Conservation (phyloP, 64 coral and sea anemone species). For the Dendronephthya gigantea region DNA sequence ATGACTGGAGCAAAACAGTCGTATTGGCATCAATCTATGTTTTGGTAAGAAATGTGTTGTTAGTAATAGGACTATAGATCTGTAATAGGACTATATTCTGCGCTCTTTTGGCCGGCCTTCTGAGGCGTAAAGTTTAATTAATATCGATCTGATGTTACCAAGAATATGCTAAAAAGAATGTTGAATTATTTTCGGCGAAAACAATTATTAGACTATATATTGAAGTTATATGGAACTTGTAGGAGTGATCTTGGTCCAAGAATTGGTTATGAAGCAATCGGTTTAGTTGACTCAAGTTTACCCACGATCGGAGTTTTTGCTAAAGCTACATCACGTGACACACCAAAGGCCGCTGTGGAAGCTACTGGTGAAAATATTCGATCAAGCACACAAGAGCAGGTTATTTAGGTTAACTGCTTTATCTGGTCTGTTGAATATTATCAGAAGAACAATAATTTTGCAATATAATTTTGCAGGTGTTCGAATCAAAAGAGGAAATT, state of each 20-base stretch:
- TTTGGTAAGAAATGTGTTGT: constrained; percentile 54
- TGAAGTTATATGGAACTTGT: background rate
- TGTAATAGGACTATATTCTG: no score
- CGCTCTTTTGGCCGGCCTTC: no score
- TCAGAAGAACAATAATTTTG: no score
- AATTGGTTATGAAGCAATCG: background rate
- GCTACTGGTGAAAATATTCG: constrained; percentile 78
- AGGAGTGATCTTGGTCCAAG: constrained; percentile 18
- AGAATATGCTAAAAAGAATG: no score
- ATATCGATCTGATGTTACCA: no score
- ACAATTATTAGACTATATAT: background rate
- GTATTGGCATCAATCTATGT: constrained; percentile 99
- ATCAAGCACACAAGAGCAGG: constrained; percentile 63
- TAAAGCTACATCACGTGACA: constrained; percentile 72
- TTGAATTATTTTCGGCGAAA: no score
- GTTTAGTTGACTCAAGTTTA: constrained; percentile 22
- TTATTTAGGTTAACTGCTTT: background rate
- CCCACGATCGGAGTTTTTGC: constrained; percentile 25
- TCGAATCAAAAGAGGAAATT: background rate
- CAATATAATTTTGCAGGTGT: background rate
- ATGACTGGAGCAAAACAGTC: constrained; percentile 87
- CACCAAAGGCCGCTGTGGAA: constrained; percentile 89
- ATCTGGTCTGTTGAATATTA: no score
- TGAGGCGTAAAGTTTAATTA: no score
- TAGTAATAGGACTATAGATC: no score